Conservation (phyloP, 2,797 vertebrate genomes). For the Paedocypris micromegethes region DNA sequence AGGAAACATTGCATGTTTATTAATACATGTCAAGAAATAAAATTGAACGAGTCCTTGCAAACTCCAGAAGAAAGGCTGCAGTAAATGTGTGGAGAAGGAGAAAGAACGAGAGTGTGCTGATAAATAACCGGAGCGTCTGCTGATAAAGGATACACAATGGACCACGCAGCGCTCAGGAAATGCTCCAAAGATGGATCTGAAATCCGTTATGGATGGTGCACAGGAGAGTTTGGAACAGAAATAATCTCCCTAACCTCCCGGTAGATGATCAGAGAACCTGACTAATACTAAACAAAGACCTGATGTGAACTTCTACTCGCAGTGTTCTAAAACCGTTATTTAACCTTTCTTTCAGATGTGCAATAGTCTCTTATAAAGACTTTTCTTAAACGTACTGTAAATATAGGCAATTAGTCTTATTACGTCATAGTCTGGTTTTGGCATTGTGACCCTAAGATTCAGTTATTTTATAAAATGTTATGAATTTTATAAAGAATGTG, state of each 20-base stretch:
- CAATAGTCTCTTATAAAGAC: not conserved
- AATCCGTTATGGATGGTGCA: slow-evolving; percentile 64
- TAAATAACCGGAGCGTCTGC: not conserved
- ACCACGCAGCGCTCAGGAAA: slow-evolving; percentile 6
- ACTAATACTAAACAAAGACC: slow-evolving; percentile 2
- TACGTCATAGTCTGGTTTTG: no score
- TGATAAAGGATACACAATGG: slow-evolving; percentile 28
- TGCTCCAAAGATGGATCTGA: slow-evolving; percentile 25
- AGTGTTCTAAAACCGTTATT: no score
- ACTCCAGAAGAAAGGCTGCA: slow-evolving; percentile 46
- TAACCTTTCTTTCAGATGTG: no score
- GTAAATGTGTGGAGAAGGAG: slow-evolving; percentile 18
- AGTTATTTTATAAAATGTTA: no score
- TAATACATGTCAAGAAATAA: no score
- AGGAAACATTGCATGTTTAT: no score
- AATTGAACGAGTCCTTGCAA: not conserved
- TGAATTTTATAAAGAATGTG: no score
- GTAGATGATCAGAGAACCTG: slow-evolving; percentile 4
- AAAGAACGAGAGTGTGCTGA: slow-evolving; percentile 7
- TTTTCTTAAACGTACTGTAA: not conserved
- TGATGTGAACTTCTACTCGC: no score
- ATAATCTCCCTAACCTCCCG: slow-evolving; percentile 47
- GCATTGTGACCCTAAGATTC: no score
- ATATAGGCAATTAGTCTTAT: no score
- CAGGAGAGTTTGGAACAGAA: slow-evolving; percentile 63